Conservation (phyloP, 92 coral and sea anemone species). For the Porites divaricata region DNA sequence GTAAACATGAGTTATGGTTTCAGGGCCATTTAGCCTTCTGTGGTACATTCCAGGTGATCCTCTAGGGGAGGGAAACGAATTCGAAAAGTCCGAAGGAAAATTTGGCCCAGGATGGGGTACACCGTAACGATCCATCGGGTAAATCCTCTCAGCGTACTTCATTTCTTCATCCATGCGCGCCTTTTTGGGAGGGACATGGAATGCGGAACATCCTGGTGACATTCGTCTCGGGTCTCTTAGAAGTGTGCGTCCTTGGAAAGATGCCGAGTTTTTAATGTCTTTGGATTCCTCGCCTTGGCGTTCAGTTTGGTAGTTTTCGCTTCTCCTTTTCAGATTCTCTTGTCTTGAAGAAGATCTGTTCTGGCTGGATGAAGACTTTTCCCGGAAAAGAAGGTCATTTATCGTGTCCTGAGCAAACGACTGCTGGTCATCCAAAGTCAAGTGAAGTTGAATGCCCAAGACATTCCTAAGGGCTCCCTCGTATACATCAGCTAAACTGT, state of each 20-base stretch:
- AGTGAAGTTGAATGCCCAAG: conserved; percentile 75
- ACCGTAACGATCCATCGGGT: conserved; percentile 56
- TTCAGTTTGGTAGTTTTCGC: conserved; percentile 59
- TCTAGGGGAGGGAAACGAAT: conserved; percentile 49
- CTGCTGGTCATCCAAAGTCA: conserved; percentile 83
- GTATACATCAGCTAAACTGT: conserved; percentile 89
- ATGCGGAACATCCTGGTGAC: conserved; percentile 81
- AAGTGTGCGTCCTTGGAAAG: conserved; percentile 71
- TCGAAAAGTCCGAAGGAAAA: conserved; percentile 55
- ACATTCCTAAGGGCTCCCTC: conserved; percentile 90
- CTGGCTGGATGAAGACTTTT: conserved; percentile 55
- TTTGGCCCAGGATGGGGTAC: conserved; percentile 45
- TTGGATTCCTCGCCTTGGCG: conserved; percentile 54
- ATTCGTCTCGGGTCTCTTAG: conserved; percentile 70
- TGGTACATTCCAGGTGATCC: conserved; percentile 62
- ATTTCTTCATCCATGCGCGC: conserved; percentile 48
- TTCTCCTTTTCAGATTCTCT: conserved; percentile 50
- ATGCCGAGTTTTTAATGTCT: conserved; percentile 33
- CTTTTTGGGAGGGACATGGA: conserved; percentile 88
- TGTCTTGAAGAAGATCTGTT: conserved; percentile 50
- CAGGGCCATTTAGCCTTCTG: conserved; percentile 40
- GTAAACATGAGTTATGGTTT: conserved; percentile 37
- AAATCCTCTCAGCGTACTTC: conserved; percentile 50
- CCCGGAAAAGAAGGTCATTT: conserved; percentile 56
- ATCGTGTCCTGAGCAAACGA: conserved; percentile 52